Conservation (phyloP, 1,140 invertebrate species). For the Doryteuthis pealeii region DNA sequence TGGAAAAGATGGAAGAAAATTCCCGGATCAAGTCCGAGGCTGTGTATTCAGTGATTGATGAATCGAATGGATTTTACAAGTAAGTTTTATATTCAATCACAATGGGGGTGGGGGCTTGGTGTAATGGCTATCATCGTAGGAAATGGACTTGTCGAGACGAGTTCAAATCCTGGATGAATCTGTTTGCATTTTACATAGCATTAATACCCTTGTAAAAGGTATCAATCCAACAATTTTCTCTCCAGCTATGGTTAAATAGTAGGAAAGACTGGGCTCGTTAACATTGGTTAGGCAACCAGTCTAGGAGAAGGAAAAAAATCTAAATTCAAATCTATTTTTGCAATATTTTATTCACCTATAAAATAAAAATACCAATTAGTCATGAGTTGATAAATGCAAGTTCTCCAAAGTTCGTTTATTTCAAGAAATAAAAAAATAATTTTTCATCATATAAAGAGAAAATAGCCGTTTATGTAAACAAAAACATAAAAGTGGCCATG, state of each 20-base stretch:
- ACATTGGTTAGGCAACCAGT: no score
- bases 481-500: not conserved
- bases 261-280: no score
- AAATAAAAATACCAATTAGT: not conserved
- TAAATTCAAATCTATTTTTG: not conserved
- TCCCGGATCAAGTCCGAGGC: conserved; percentile 73
- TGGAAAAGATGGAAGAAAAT: conserved; percentile 74
- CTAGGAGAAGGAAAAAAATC: no score
- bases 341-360: not conserved
- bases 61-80: conserved; percentile 85
- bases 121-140: no score
- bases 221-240: no score
- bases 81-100: conserved; percentile 65
- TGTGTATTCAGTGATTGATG: conserved; percentile 82
- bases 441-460: not conserved
- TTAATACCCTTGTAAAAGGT: no score
- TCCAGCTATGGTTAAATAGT: no score
- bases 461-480: not conserved
- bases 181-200: no score
- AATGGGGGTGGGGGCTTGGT: no score
- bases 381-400: not conserved
- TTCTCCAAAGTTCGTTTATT: no score
- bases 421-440: not conserved
- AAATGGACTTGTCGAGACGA: no score
- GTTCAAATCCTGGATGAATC: no score